Conservation (phyloP, 1,140 invertebrate genomes). For the Drosophila miranda region DNA sequence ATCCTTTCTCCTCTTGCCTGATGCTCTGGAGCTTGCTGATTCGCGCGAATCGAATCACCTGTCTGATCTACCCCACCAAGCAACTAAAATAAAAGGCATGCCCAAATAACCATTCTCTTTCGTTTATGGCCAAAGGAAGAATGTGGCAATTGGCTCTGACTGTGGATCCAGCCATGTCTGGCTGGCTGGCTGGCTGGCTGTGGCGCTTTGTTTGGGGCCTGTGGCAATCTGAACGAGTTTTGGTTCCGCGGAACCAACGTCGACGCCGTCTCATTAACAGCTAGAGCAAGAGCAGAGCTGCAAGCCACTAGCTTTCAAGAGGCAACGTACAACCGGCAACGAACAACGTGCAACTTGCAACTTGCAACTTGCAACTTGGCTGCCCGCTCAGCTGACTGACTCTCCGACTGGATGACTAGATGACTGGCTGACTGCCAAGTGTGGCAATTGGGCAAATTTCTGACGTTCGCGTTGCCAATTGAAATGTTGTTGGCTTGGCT, state of each 20-base stretch:
- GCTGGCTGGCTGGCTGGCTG: neutral
- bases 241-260: conserved; percentile 66
- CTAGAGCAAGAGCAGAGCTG: neutral
- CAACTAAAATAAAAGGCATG: neutral
- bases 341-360: conserved; percentile 7
- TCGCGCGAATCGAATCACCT: neutral
- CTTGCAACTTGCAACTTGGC: conserved; percentile 11
- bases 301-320: conserved; percentile 54
- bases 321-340: conserved; percentile 51
- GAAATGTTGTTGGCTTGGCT: conserved; percentile 54
- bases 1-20: too few relatives aligned
- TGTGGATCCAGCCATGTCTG: neutral
- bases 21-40: too few relatives aligned
- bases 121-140: conserved; percentile 35
- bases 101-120: conserved; percentile 44
- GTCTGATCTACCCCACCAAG: neutral
- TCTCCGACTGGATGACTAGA: conserved; percentile 1
- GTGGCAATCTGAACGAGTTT: conserved; percentile 62
- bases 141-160: conserved; percentile 43
- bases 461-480: conserved; percentile 58
- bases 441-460: conserved; percentile 36
- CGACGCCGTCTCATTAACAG: conserved; percentile 33
- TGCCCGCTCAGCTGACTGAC: neutral
- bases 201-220: neutral
- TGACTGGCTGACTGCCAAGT: conserved; percentile 7